Conservation (phyloP, 92 coral and sea anemone species). For the Porites cylindrica region DNA sequence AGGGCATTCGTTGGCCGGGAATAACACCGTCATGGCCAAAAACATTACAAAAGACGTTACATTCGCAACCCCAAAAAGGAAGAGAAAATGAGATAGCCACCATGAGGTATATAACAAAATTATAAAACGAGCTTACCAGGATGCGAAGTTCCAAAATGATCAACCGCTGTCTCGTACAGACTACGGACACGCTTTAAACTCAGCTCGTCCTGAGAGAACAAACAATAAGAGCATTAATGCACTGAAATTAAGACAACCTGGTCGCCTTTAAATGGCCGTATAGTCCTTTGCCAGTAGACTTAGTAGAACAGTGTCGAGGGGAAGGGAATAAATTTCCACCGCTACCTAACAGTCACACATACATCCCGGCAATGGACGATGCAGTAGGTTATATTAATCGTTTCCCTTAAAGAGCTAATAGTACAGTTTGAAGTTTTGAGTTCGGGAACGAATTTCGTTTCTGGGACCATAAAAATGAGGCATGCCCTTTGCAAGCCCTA, state of each 20-base stretch:
- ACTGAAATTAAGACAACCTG: neutral
- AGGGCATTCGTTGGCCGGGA: neutral
- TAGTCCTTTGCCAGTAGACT: too few relatives aligned
- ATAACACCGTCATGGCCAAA: neutral
- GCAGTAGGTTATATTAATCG: too few relatives aligned
- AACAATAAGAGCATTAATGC: neutral
- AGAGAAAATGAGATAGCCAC: neutral
- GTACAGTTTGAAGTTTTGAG: too few relatives aligned
- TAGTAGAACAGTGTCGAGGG: too few relatives aligned
- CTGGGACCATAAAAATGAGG: too few relatives aligned
- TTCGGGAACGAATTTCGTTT: too few relatives aligned
- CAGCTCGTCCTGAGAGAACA: slow-evolving; percentile 63
- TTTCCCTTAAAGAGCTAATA: too few relatives aligned
- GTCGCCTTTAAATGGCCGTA: neutral
- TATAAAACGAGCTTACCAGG: slow-evolving; percentile 67
- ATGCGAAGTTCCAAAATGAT: slow-evolving; percentile 67
- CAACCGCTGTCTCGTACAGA: slow-evolving; percentile 84
- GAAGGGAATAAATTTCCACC: too few relatives aligned
- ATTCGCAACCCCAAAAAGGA: neutral
- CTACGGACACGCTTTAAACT: slow-evolving; percentile 77
- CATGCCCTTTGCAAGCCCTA: too few relatives aligned
- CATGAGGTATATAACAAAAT: too few relatives aligned
- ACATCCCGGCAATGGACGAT: too few relatives aligned
- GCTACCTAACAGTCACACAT: too few relatives aligned
- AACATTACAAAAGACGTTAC: neutral